Percentiles rank a stretch among this genome's conserved stretches.
These are phyloP conservation scores for Agrenia bidenticulata DNA, from an alignment of 2,888 invertebrate species.

Conservation along the genomic window DNA sequence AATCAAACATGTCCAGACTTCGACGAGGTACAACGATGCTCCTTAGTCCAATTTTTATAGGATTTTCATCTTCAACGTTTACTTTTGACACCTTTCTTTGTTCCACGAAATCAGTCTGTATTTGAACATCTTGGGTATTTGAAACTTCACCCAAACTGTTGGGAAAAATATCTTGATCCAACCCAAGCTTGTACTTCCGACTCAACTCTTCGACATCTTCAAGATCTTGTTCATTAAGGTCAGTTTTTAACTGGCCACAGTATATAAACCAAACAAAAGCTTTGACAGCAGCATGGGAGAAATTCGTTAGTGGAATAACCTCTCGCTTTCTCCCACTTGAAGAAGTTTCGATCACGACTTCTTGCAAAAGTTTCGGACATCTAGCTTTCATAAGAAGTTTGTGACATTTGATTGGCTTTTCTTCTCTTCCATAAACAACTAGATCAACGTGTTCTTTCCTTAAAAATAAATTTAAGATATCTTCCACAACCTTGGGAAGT, in stretches of 20 bases:
- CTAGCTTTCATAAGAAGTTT: conserved; percentile 58
- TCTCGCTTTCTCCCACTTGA: conserved; percentile 18
- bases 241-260: conserved; percentile 23
- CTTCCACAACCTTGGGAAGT: conserved; percentile 17
- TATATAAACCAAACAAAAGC: conserved; percentile 41
- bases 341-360: conserved; percentile 50
- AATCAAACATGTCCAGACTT: no score
- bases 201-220: conserved; percentile 14
- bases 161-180: background rate
- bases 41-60: no score
- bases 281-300: conserved; percentile 35
- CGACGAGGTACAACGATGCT: no score
- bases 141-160: background rate
- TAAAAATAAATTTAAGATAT: conserved; percentile 22
- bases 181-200: conserved; percentile 2
- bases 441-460: conserved; percentile 54
- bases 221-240: conserved; percentile 14
- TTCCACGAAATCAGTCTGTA: background rate
- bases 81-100: no score
- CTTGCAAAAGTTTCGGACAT: conserved; percentile 57
- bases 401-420: conserved; percentile 57
- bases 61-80: no score
- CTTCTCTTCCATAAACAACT: conserved; percentile 56
- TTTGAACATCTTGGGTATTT: background rate
- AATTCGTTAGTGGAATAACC: conserved; percentile 38